A percentile compares a stretch with the other conserved stretches of the same genome.
phyloP scores from a whole-genome alignment of 2,888 invertebrate genomes.

The Drosophila yooni region DNA sequence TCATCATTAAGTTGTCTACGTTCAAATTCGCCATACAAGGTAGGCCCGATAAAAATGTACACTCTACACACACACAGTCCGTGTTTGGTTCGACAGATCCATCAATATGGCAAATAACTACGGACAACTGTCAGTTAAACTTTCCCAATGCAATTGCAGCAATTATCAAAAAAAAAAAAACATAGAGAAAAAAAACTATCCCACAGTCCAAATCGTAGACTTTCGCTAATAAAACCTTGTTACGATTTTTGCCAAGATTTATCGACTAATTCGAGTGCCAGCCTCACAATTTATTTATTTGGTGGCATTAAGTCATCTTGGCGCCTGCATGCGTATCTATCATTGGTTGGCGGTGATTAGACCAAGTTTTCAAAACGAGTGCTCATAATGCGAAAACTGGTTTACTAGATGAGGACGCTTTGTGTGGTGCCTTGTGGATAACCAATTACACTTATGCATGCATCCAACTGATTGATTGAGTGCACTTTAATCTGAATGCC shows the following conservation, averaged over 20 bases:
- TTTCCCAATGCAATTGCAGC: slow-evolving; percentile 34
- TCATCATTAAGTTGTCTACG: slow-evolving; percentile 60
- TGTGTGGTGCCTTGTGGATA: background rate
- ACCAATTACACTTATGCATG: background rate
- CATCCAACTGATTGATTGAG: background rate
- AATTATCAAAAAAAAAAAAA: slow-evolving; percentile 16
- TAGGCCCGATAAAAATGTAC: slow-evolving; percentile 4
- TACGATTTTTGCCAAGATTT: slow-evolving; percentile 67
- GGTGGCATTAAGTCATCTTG: slow-evolving; percentile 65
- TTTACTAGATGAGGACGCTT: background rate
- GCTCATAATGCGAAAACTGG: slow-evolving; percentile 4
- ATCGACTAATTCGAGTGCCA: slow-evolving; percentile 78
- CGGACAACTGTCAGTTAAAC: slow-evolving; percentile 29
- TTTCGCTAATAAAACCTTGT: slow-evolving; percentile 23
- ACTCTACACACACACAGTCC: slow-evolving; percentile 9
- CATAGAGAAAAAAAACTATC: slow-evolving; percentile 5
- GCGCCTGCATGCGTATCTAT: slow-evolving; percentile 48
- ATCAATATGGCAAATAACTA: slow-evolving; percentile 27
- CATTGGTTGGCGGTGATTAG: slow-evolving; percentile 66
- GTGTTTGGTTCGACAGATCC: slow-evolving; percentile 23
- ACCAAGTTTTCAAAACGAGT: background rate
- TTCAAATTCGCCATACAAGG: slow-evolving; percentile 45
- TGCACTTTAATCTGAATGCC: slow-evolving; percentile 2
- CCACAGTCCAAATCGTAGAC: slow-evolving; percentile 11
- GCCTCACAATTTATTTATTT: slow-evolving; percentile 73